A percentile compares a stretch with the other conserved stretches of the same genome.
Evolutionary conservation across 2,113 vertebrate species (phyloP).

Genomic region (Phalacrocorax aristotelis): DNA sequence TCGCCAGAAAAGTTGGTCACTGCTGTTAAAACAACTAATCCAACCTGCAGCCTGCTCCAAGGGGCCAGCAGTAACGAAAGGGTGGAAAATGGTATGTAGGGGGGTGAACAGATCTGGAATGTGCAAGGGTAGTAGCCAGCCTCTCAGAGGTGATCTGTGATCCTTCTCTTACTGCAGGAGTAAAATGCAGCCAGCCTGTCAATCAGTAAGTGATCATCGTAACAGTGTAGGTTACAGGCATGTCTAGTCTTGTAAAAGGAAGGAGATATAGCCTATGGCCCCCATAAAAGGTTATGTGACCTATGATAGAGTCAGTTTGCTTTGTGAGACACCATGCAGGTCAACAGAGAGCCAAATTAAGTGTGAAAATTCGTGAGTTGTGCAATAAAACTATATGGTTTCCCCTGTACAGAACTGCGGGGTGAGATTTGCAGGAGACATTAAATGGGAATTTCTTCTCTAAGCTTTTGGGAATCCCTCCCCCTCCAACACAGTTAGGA

Average conservation of each 20-base stretch:
- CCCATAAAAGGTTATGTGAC: neutral
- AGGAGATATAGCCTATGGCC: neutral
- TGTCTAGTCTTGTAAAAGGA: neutral
- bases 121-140: neutral
- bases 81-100: neutral
- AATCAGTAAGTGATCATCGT: neutral
- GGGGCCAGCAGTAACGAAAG: neutral
- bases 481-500: neutral
- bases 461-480: constrained; percentile 15
- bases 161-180: neutral
- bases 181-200: neutral
- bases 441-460: constrained; percentile 4
- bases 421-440: neutral
- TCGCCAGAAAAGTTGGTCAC: neutral
- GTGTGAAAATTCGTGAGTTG: neutral
- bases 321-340: neutral
- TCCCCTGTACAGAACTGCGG: neutral
- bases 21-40: neutral
- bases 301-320: neutral
- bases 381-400: neutral
- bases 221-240: neutral
- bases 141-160: neutral
- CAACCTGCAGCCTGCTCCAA: neutral
- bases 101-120: neutral
- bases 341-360: neutral